Base-by-base conservation (phyloP, 2,113 vertebrate species). In the Daboia siamensis region DNA sequence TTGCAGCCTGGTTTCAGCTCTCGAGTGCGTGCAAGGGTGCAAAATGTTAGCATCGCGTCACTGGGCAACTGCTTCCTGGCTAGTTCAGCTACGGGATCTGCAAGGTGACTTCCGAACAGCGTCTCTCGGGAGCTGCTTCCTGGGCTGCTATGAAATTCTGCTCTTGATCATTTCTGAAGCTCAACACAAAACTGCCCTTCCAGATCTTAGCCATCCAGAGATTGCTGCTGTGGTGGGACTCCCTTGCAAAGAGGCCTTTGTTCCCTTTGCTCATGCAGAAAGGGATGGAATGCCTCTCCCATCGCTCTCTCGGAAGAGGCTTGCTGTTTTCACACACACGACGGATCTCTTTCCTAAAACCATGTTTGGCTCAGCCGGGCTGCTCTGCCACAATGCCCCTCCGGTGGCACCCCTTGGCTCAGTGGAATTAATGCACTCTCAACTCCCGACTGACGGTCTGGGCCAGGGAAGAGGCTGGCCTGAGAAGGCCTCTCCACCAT, bases 21-120 rank as follows among this genome's bases (percentile, higher is more conserved):
- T 23, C 1, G 2, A 51, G 23, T 17, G 5, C 0, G n/a, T 33
- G n/a, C 64, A 69, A 69, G 0, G 11, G 1, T 5, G 64, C 64
- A 74, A 74, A 33, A 74, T 0, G 13, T 33, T 33, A 12, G 64
- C 11, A 15, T 74, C 0, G 64, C 64, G 17, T 6, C n/a, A 17
- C 1, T 33, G 29, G 29, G n/a, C 13, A 17, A 17, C n/a, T 33
- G 12, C 64, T 74, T 74, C 13, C 0, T 3, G 13, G n/a, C 29
- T 29, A 13, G 54, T 13, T 55, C 26, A 56, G 17, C 17, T 20
- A 20, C 3, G 55, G 55, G 17, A 56, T 4, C 17, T 29, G 57
- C 57, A 23, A 59, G 57, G 21, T 2, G 23, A 8, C 5, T 8
- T 61, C 24, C 1, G 56, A 57, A 57, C 5, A 57, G 56, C 56